A percentile compares a stretch with the other conserved stretches of the same genome.
These are phyloP conservation scores for Unio pictorum DNA, from an alignment of 2,888 invertebrate species.

Conservation along the genomic window DNA sequence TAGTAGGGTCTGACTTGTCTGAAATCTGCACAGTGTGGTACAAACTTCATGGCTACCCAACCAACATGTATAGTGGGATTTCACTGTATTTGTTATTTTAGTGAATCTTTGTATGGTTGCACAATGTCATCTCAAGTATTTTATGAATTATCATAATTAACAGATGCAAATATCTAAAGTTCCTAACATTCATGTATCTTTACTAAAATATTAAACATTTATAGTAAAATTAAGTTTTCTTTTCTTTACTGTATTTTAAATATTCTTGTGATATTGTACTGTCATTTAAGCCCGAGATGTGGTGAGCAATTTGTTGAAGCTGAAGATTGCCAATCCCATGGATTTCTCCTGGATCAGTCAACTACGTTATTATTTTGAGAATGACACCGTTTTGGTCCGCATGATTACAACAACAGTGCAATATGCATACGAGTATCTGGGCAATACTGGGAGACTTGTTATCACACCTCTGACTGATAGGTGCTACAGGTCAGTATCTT, in stretches of 20 bases:
- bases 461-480: conserved; percentile 72
- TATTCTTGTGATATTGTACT: not conserved
- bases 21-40: not conserved
- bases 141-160: no score
- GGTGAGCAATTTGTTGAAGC: conserved; percentile 57
- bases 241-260: no score
- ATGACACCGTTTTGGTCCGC: conserved; percentile 67
- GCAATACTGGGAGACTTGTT: conserved; percentile 69
- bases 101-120: no score
- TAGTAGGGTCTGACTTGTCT: not conserved
- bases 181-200: no score
- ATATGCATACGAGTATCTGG: conserved; percentile 71
- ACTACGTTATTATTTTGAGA: conserved; percentile 67
- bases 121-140: no score
- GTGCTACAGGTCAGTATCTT: conserved; percentile 53
- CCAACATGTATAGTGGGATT: no score
- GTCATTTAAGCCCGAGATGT: conserved; percentile 67
- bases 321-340: conserved; percentile 48
- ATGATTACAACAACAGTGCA: conserved; percentile 71
- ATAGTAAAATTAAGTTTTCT: no score
- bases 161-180: no score
- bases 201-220: no score
- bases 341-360: conserved; percentile 72
- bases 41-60: no score
- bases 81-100: no score